Evolutionary conservation across 2,888 invertebrate species (phyloP).

Genomic region (Gonocerus acuteangulatus): DNA sequence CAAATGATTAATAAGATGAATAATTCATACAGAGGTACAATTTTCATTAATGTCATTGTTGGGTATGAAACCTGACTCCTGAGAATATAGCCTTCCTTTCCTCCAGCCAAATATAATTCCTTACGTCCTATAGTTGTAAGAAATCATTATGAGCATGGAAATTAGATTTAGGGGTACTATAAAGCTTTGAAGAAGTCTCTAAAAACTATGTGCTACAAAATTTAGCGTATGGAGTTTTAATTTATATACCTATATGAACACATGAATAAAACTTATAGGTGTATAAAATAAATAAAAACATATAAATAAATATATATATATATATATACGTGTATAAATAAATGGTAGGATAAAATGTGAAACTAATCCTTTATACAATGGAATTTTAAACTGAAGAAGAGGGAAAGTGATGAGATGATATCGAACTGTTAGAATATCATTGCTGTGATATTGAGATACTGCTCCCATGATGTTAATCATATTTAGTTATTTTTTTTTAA

Average conservation of each 20-base stretch:
- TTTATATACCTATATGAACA: conserved; percentile 5
- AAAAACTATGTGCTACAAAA: conserved; percentile 8
- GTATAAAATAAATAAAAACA: too few species aligned
- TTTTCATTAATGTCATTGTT: too few species aligned
- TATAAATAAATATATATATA: too few species aligned
- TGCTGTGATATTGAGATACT: conserved; percentile 17
- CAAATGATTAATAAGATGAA: too few species aligned
- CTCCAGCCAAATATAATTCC: not conserved
- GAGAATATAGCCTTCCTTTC: not conserved
- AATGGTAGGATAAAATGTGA: not conserved
- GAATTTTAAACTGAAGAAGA: not conserved
- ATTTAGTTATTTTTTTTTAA: too few species aligned
- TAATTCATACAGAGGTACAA: too few species aligned
- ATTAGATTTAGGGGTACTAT: conserved; percentile 9
- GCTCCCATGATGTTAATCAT: not conserved
- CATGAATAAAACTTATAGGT: conserved; percentile 5
- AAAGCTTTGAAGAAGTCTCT: conserved; percentile 13
- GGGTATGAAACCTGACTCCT: too few species aligned
- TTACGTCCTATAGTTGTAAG: not conserved
- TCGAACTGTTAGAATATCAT: conserved; percentile 12
- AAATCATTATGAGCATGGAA: conserved; percentile 17
- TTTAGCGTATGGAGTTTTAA: conserved; percentile 5
- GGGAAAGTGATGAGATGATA: not conserved
- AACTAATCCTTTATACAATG: not conserved
- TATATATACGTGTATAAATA: too few species aligned